Conservation (phyloP, 1,140 invertebrate genomes). For the Phymastichus coffea region DNA sequence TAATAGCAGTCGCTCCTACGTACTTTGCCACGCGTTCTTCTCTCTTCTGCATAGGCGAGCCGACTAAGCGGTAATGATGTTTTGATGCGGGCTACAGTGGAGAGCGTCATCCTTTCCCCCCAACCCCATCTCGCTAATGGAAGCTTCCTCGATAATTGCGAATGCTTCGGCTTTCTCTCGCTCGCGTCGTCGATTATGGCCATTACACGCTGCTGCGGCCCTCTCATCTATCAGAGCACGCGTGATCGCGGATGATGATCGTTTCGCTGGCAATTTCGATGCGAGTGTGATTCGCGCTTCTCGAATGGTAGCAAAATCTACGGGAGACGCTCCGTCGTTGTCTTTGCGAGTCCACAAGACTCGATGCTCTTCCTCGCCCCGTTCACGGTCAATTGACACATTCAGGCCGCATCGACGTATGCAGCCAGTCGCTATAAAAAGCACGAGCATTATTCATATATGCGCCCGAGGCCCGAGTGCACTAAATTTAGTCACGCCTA, state of each 20-base stretch:
- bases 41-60: slow-evolving; percentile 31
- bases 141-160: slow-evolving; percentile 56
- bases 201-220: not conserved
- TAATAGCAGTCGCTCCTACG: slow-evolving; percentile 44
- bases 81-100: slow-evolving; percentile 55
- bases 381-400: slow-evolving; percentile 23
- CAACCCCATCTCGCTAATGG: slow-evolving; percentile 57
- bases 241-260: not conserved
- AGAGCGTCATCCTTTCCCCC: too few relatives aligned
- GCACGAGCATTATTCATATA: slow-evolving; percentile 46
- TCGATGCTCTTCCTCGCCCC: not conserved
- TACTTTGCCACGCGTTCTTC: slow-evolving; percentile 19
- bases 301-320: not conserved
- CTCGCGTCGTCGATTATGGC: not conserved
- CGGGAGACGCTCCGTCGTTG: not conserved
- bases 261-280: not conserved
- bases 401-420: not conserved
- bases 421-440: not conserved
- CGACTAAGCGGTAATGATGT: slow-evolving; percentile 53
- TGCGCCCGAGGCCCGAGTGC: slow-evolving; percentile 40
- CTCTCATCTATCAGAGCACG: not conserved
- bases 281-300: not conserved
- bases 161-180: slow-evolving; percentile 37
- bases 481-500: slow-evolving; percentile 47
- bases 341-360: not conserved